Conservation (phyloP, 1,140 invertebrate genomes). For the Panagrolaimus sp. region DNA sequence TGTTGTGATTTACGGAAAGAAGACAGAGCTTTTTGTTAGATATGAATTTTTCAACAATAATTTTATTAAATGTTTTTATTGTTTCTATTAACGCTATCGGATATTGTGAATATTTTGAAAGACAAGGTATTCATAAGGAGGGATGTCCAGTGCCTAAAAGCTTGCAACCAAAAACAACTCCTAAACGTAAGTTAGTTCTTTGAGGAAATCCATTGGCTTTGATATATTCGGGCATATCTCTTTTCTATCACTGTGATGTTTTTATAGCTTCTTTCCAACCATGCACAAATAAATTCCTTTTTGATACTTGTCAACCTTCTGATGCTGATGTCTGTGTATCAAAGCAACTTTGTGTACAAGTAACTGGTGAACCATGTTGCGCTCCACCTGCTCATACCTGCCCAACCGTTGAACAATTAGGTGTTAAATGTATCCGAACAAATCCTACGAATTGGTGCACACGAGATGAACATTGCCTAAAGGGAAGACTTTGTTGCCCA, state of each 20-base stretch:
- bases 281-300: not conserved
- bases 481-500: not conserved
- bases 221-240: too few species aligned
- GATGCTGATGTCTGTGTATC: constrained; percentile 3
- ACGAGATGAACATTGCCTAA: not conserved
- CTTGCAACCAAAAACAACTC: not conserved
- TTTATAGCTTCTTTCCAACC: not conserved
- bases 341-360: not conserved
- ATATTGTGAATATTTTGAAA: constrained; percentile 10
- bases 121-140: not conserved
- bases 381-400: not conserved
- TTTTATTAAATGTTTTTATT: too few species aligned
- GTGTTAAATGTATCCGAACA: constrained; percentile 3
- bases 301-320: not conserved
- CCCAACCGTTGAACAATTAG: not conserved
- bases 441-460: not conserved
- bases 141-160: not conserved
- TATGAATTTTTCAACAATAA: too few species aligned
- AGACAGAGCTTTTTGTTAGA: too few species aligned
- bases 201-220: not conserved
- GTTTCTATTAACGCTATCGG: not conserved
- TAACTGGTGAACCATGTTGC: not conserved
- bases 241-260: too few species aligned
- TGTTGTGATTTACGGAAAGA: too few species aligned
- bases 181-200: not conserved